Evolutionary conservation across 1,140 invertebrate species (phyloP).

Genomic region (Drosophila pandora): DNA sequence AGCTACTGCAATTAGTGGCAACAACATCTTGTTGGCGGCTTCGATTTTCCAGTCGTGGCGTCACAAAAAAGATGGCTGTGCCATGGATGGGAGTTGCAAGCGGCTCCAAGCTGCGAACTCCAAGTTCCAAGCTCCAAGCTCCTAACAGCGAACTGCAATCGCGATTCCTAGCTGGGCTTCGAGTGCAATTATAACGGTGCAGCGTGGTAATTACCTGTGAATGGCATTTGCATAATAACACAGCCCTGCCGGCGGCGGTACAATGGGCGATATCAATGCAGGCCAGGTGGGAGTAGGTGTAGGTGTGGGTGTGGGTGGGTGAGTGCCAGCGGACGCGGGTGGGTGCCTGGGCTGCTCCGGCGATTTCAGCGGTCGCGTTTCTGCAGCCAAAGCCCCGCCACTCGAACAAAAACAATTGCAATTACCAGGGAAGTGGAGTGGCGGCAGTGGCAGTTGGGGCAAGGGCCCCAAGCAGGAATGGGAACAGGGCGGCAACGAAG

Average conservation of each 20-base stretch:
- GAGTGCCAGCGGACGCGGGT: slow-evolving; percentile 30
- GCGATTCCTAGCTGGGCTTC: slow-evolving; percentile 81
- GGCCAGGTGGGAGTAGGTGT: background rate
- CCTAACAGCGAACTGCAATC: slow-evolving; percentile 56
- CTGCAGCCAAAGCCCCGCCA: slow-evolving; percentile 56
- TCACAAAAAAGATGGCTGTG: slow-evolving; percentile 14
- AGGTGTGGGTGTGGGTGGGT: slow-evolving; percentile 1
- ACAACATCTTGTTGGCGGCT: slow-evolving; percentile 67
- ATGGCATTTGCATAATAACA: slow-evolving; percentile 82
- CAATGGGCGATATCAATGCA: slow-evolving; percentile 49
- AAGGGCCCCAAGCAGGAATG: slow-evolving; percentile 7
- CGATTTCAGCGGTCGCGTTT: slow-evolving; percentile 44
- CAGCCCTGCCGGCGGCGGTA: slow-evolving; percentile 41
- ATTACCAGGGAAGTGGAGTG: slow-evolving; percentile 46
- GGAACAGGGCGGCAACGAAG: slow-evolving; percentile 9
- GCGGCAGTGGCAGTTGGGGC: slow-evolving; percentile 4
- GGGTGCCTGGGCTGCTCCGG: slow-evolving; percentile 43
- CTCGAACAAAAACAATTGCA: slow-evolving; percentile 64
- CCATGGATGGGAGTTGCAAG: slow-evolving; percentile 3
- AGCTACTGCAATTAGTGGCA: slow-evolving; percentile 54
- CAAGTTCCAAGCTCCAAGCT: slow-evolving; percentile 15
- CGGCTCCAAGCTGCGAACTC: background rate
- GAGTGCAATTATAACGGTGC: slow-evolving; percentile 83
- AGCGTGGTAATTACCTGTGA: slow-evolving; percentile 82
- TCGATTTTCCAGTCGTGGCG: slow-evolving; percentile 47